phyloP scores from a whole-genome alignment of 2,888 invertebrate genomes.

The Phlogophora meticulosa region DNA sequence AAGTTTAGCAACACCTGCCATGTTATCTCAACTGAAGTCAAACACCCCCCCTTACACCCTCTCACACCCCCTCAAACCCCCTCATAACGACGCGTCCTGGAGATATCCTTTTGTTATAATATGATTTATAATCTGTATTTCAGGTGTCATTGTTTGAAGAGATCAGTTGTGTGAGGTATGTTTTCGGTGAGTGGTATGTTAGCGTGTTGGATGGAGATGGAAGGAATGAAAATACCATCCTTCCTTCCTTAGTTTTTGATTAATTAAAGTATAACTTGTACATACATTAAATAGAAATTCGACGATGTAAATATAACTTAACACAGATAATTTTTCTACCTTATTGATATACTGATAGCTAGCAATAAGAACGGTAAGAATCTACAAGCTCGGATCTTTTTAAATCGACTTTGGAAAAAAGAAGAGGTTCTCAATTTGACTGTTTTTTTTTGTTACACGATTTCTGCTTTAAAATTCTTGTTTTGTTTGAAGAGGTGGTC shows the following conservation, averaged over 20 bases:
- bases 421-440: too few relatives aligned
- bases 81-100: constrained; percentile 59
- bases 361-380: too few relatives aligned
- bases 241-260: constrained; percentile 32
- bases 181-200: constrained; percentile 19
- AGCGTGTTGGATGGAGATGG: background rate
- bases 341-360: too few relatives aligned
- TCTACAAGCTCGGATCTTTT: too few relatives aligned
- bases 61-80: constrained; percentile 5
- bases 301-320: background rate
- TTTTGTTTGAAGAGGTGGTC: too few relatives aligned
- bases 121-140: constrained; percentile 65
- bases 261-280: constrained; percentile 3
- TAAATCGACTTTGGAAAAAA: too few relatives aligned
- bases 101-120: constrained; percentile 65
- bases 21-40: constrained; percentile 67
- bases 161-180: constrained; percentile 40
- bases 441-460: too few relatives aligned
- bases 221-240: too few relatives aligned
- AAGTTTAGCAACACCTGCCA: constrained; percentile 67
- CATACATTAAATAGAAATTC: background rate
- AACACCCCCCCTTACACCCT: constrained; percentile 26
- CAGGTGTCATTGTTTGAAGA: constrained; percentile 50
- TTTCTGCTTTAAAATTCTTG: too few relatives aligned
- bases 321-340: background rate